phyloP scores from a whole-genome alignment of 2,888 invertebrate species.

The Euplexia lucipara region DNA sequence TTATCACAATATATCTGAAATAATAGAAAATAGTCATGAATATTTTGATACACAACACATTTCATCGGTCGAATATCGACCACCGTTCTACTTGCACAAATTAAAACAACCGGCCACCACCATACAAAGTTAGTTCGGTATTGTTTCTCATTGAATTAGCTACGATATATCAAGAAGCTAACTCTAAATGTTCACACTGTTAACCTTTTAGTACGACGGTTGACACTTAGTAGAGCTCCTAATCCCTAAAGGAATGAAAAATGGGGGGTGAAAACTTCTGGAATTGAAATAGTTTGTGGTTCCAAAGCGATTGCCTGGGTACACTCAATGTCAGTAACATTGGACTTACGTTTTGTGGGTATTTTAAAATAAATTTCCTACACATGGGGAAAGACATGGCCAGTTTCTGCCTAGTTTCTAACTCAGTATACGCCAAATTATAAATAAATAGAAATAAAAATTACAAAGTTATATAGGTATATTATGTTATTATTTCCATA shows the following conservation, averaged over 20 bases:
- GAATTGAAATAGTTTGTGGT: slow-evolving; percentile 80
- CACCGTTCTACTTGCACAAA: neutral
- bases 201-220: slow-evolving; percentile 67
- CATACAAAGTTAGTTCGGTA: neutral
- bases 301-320: slow-evolving; percentile 64
- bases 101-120: slow-evolving; percentile 9
- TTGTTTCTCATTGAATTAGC: slow-evolving; percentile 27
- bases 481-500: no score
- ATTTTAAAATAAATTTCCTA: slow-evolving; percentile 6
- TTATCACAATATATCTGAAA: slow-evolving; percentile 57
- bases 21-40: slow-evolving; percentile 12
- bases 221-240: slow-evolving; percentile 66
- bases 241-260: slow-evolving; percentile 78
- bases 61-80: no score
- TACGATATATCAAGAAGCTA: slow-evolving; percentile 39
- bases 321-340: slow-evolving; percentile 56
- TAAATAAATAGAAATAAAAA: no score
- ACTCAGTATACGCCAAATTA: no score
- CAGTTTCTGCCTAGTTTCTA: no score
- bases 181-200: slow-evolving; percentile 53
- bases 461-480: no score
- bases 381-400: no score
- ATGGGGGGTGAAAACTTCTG: slow-evolving; percentile 76
- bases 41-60: neutral
- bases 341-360: slow-evolving; percentile 11